Conservation (phyloP, 2,888 invertebrate species). For the Heliconius erato region DNA sequence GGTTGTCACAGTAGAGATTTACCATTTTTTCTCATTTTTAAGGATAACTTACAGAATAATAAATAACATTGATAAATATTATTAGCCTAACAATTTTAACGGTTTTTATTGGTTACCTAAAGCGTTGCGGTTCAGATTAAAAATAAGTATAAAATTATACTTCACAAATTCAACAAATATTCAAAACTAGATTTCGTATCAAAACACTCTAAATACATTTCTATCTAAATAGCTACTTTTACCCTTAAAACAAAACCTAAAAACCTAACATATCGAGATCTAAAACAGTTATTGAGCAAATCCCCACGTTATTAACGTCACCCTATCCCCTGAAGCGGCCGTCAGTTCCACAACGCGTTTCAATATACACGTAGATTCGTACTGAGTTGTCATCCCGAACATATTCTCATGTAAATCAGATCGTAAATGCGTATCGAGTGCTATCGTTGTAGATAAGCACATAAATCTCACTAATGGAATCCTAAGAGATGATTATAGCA, state of each 20-base stretch:
- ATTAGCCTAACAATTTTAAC: background rate
- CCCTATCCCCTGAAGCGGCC: constrained; percentile 51
- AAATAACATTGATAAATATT: background rate
- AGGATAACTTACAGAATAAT: background rate
- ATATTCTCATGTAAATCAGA: constrained; percentile 58
- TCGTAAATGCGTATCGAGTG: constrained; percentile 51
- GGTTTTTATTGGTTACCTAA: background rate
- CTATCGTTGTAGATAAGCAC: constrained; percentile 36
- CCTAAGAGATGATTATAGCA: constrained; percentile 18
- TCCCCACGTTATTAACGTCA: constrained; percentile 29
- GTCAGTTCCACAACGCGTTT: constrained; percentile 55
- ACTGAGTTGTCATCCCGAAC: constrained; percentile 50
- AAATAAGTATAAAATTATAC: background rate
- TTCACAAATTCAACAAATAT: background rate
- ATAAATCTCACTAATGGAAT: constrained; percentile 43
- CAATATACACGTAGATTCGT: constrained; percentile 53
- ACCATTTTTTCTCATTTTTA: constrained; percentile 6
- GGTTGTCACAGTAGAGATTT: constrained; percentile 7
- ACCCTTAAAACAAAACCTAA: background rate
- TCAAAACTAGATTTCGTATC: too few species aligned
- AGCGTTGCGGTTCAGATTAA: background rate
- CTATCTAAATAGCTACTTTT: background rate
- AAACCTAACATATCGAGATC: background rate
- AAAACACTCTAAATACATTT: background rate
- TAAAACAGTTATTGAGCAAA: constrained; percentile 4